Evolutionary conservation across 2,113 vertebrate genomes (phyloP), one percentile per base, ranked within the genome.

Genomic region (Tychaedon coryphoeus): DNA sequence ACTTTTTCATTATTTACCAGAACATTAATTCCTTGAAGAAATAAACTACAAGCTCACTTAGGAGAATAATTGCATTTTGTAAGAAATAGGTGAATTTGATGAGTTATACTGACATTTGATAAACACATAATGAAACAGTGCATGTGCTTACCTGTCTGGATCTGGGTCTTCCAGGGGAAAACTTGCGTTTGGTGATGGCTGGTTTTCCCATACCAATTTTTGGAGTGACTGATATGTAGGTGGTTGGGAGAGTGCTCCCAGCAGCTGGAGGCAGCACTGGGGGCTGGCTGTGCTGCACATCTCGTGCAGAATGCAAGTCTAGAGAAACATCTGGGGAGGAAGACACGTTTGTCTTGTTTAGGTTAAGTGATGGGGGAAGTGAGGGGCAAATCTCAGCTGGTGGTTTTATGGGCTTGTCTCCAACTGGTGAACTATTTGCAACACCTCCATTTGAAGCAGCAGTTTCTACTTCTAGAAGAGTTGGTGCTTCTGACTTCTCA

Each of bases 171-270:
- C 99, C 99, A 2, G 99, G 99, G 70, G 99, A 99, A 96, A 99
- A 99, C 92, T 99, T 99, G 97, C 99, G 99, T 97, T 99, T 99
- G 80, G 99, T 98, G 97, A 99, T 99, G 96, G 99, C 99, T 3
- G 99, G 99, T 90, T 99, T 99, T 7, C 99, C 99, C 99, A 99
- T 99, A 80, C 99, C 99, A 7, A 99, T 99, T 97, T 99, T 99
- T 88, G 98, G 99, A 89, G 98, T 98, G 90, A 99, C 97, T 22
- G 99, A 97, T 95, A 99, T 96, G 73, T 99, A 98, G 1, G 98
- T 97, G 6, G 98, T 94, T 40, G 98, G 96, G 97, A 97, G 79
- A 97, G 96, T n/a, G 75, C 95, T 92, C 34, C 95, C 98, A 85
- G 95, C 98, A 94, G 97, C 66, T 67, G 97, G 97, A 92, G 62